phyloP scores from a whole-genome alignment of 2,113 vertebrate genomes.

The Ophiodon elongatus region DNA sequence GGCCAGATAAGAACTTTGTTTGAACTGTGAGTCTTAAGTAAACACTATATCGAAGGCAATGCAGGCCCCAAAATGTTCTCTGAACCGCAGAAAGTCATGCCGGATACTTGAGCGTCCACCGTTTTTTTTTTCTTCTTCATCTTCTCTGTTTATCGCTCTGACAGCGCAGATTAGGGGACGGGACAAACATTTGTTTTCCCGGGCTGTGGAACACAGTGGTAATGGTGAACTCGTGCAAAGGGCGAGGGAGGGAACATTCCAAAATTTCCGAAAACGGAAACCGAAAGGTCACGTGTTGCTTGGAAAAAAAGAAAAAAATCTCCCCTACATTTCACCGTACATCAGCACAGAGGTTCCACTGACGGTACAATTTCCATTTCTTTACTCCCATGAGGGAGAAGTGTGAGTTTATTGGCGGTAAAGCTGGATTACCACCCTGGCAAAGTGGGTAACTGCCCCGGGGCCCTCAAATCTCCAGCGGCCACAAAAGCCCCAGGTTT shows the following conservation, averaged over 20 bases:
- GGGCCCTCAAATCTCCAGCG: background rate
- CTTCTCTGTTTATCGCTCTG: constrained; percentile 55
- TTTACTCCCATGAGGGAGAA: background rate
- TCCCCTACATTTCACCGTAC: constrained; percentile 23
- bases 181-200: constrained; percentile 49
- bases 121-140: constrained; percentile 21
- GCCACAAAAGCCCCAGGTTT: background rate
- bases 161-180: constrained; percentile 54
- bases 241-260: constrained; percentile 32
- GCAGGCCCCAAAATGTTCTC: constrained; percentile 7
- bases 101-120: constrained; percentile 18
- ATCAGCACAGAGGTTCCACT: background rate
- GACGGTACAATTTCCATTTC: background rate
- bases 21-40: constrained; percentile 41
- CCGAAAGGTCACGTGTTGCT: constrained; percentile 50
- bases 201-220: constrained; percentile 27
- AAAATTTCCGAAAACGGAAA: constrained; percentile 45
- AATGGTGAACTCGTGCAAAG: constrained; percentile 51
- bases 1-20: constrained; percentile 34
- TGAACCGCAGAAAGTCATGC: constrained; percentile 25
- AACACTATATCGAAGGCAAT: constrained; percentile 34
- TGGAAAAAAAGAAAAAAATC: constrained; percentile 18
- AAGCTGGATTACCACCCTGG: background rate
- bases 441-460: background rate
- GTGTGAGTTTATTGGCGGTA: background rate